These are phyloP conservation scores for Trachythela sp. DNA, from an alignment of 64 coral and sea anemone species.

Conservation along the genomic window DNA sequence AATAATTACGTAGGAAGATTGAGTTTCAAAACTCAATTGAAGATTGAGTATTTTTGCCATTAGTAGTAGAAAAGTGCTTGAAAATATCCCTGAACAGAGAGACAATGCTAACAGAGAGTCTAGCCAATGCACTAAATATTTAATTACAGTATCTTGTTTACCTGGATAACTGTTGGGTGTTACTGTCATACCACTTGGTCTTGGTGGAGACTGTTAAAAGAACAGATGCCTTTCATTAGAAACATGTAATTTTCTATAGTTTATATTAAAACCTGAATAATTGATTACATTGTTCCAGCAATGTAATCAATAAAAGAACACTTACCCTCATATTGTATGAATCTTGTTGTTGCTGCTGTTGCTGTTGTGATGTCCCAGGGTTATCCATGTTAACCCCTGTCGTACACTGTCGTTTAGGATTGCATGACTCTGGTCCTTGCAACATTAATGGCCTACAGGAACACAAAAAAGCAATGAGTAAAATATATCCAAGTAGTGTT, in stretches of 20 bases:
- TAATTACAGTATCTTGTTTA: neutral
- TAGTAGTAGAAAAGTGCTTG: neutral
- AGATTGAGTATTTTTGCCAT: no score
- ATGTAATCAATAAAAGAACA: neutral
- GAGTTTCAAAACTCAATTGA: no score
- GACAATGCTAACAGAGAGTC: no score
- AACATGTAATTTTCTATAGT: no score
- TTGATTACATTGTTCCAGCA: no score
- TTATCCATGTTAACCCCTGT: neutral
- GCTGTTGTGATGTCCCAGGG: neutral
- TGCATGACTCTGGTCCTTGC: neutral
- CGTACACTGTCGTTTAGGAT: neutral
- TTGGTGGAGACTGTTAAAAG: neutral
- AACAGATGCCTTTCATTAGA: no score
- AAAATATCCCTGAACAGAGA: no score
- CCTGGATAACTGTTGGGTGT: neutral
- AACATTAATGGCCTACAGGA: neutral
- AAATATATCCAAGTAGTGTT: no score
- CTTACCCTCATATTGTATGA: neutral
- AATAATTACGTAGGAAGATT: no score
- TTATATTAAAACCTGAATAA: no score
- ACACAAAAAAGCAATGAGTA: neutral
- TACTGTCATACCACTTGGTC: neutral
- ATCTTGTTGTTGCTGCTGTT: neutral
- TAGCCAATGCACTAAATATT: neutral